Conservation (phyloP, 2,113 vertebrate genomes). For the Corvus moneduloides region DNA sequence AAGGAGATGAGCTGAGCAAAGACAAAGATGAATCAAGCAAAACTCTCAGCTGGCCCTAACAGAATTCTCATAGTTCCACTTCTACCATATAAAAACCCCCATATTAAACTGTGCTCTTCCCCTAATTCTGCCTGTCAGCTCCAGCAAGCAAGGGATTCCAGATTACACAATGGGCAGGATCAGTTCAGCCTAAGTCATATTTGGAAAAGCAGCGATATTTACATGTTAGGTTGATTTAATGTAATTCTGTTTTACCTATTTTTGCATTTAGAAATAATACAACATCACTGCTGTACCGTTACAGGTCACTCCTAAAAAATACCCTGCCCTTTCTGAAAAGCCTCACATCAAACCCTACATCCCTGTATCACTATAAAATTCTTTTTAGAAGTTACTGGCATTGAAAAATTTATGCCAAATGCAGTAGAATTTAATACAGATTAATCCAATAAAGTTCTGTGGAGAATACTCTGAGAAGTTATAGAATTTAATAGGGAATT, state of each 20-base stretch:
- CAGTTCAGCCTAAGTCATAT: not conserved
- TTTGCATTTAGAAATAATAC: not conserved
- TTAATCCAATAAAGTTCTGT: slow-evolving; percentile 15
- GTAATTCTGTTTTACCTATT: not conserved
- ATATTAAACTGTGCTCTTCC: not conserved
- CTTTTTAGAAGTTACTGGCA: not conserved
- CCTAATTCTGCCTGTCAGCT: slow-evolving; percentile 32
- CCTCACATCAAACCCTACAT: not conserved
- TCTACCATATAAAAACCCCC: not conserved
- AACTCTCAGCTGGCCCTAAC: slow-evolving; percentile 35
- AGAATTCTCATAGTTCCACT: slow-evolving; percentile 56
- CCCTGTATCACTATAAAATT: not conserved
- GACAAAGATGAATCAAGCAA: slow-evolving; percentile 13
- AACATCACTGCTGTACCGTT: not conserved
- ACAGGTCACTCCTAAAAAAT: not conserved
- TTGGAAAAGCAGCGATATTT: not conserved
- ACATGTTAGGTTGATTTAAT: not conserved
- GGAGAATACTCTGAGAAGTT: slow-evolving; percentile 24
- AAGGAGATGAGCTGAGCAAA: slow-evolving; percentile 31
- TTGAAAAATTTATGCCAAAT: slow-evolving; percentile 21
- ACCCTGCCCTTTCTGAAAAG: not conserved
- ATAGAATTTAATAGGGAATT: slow-evolving; percentile 34
- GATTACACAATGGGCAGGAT: not conserved
- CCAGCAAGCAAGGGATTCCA: not conserved
- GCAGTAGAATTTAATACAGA: slow-evolving; percentile 35